Evolutionary conservation across 2,113 vertebrate genomes (phyloP).

Genomic region (Oryzias woworae): DNA sequence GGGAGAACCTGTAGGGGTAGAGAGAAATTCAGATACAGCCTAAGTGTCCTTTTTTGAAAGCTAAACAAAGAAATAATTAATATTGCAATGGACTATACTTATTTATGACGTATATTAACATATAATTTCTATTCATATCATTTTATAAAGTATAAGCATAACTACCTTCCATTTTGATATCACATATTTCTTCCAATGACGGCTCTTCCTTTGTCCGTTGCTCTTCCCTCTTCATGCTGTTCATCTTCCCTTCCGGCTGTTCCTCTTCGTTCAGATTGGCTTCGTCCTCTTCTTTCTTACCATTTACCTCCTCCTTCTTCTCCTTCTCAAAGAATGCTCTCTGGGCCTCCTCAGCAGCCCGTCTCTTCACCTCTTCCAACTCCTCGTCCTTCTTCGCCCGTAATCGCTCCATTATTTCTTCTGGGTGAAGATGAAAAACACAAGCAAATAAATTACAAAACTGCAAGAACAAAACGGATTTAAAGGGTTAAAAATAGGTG

Average conservation of each 20-base stretch:
- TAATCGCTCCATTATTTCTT: constrained; percentile 87
- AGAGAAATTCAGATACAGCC: too few relatives aligned
- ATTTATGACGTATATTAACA: background rate
- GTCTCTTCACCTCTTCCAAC: constrained; percentile 81
- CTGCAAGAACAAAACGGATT: background rate
- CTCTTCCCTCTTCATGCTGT: constrained; percentile 54
- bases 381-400: constrained; percentile 85
- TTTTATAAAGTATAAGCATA: constrained; percentile 1
- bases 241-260: constrained; percentile 71
- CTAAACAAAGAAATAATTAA: too few relatives aligned
- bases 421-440: constrained; percentile 52
- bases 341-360: constrained; percentile 79
- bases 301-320: constrained; percentile 62
- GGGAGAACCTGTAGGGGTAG: too few relatives aligned
- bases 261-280: constrained; percentile 70
- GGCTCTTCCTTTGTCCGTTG: constrained; percentile 56
- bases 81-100: too few relatives aligned
- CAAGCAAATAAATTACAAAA: background rate
- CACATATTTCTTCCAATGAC: constrained; percentile 61
- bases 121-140: background rate
- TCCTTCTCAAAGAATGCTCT: constrained; percentile 77
- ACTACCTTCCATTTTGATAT: constrained; percentile 60
- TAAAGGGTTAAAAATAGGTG: background rate
- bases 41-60: too few relatives aligned
- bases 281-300: constrained; percentile 71